phyloP scores from a whole-genome alignment of 2,113 vertebrate genomes.

The Pycnonotus jocosus region DNA sequence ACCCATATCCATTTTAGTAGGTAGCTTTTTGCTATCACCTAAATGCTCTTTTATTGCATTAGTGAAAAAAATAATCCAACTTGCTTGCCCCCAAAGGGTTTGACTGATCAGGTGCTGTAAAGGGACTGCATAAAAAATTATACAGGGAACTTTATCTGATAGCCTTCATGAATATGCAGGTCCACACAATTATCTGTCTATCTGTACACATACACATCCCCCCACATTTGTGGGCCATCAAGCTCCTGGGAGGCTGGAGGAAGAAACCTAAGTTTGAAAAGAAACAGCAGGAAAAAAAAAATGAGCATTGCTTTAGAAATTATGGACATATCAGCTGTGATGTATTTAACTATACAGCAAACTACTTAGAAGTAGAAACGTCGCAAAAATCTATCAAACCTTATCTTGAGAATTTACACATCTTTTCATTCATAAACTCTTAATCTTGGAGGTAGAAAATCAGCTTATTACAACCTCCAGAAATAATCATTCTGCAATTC shows the following conservation, averaged over 20 bases:
- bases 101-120: background rate
- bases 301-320: background rate
- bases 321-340: background rate
- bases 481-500: background rate
- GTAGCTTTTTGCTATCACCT: background rate
- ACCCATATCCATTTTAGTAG: background rate
- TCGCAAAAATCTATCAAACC: background rate
- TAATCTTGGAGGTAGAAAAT: background rate
- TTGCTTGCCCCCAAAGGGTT: background rate
- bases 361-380: background rate
- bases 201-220: background rate
- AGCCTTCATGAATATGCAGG: background rate
- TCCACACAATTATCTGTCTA: background rate
- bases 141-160: background rate
- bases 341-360: background rate
- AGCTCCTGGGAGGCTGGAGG: background rate
- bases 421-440: background rate
- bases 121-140: background rate
- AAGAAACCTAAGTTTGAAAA: background rate
- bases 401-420: background rate
- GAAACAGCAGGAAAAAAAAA: background rate
- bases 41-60: background rate
- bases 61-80: background rate
- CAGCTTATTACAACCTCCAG: background rate
- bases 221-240: background rate